Evolutionary conservation across 2,797 vertebrate genomes (phyloP).

Genomic region (Poecilia velifera): DNA sequence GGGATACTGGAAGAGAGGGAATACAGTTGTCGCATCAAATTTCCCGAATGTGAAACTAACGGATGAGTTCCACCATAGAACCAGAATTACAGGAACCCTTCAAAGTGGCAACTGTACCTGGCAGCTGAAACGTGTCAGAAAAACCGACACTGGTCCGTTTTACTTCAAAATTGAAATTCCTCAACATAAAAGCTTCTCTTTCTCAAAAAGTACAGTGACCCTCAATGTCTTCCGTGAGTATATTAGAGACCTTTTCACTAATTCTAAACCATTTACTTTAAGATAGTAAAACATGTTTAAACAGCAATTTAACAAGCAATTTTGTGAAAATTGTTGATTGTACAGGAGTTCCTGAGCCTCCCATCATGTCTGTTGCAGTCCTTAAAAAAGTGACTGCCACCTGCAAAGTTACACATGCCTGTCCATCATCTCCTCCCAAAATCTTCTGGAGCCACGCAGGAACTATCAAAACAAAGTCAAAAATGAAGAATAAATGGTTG

Average conservation of each 20-base stretch:
- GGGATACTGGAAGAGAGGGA: slow-evolving; percentile 29
- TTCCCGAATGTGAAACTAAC: slow-evolving; percentile 11
- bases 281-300: fast-evolving
- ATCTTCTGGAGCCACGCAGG: slow-evolving; percentile 24
- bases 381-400: neutral
- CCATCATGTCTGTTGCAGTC: slow-evolving; percentile 11
- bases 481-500: neutral
- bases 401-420: slow-evolving; percentile 35
- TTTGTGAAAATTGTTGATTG: neutral
- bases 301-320: neutral
- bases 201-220: neutral
- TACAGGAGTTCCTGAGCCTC: slow-evolving; percentile 8
- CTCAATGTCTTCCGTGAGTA: slow-evolving; percentile 21
- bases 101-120: neutral
- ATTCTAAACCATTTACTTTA: neutral
- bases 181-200: slow-evolving; percentile 7
- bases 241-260: neutral
- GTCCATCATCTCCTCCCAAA: neutral
- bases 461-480: fast-evolving
- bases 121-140: slow-evolving; percentile 17
- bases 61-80: slow-evolving; percentile 22
- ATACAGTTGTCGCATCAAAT: neutral
- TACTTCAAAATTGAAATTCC: slow-evolving; percentile 32
- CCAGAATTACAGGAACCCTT: slow-evolving; percentile 11
- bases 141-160: slow-evolving; percentile 24